phyloP scores from a whole-genome alignment of 2,888 invertebrate genomes.

The Eueremaeus valkanovi region DNA sequence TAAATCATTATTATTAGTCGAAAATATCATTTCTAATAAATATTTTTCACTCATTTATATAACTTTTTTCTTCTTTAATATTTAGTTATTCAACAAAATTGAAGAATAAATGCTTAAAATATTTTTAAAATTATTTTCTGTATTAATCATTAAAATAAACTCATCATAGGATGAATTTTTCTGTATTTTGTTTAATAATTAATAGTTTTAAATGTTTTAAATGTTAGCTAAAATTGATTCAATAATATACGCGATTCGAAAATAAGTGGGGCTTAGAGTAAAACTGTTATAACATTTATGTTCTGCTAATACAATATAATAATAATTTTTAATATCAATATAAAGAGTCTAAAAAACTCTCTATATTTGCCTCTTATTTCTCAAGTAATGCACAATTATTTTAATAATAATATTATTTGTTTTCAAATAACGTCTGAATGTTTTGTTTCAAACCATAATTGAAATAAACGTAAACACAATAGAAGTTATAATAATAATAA shows the following conservation, averaged over 20 bases:
- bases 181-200: too few relatives aligned
- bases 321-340: not conserved
- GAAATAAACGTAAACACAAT: slow-evolving; percentile 4
- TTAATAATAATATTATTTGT: not conserved
- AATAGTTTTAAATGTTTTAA: not conserved
- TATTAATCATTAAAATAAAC: not conserved
- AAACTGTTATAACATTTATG: not conserved
- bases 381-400: slow-evolving; percentile 10
- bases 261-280: slow-evolving; percentile 3
- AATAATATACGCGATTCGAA: too few relatives aligned
- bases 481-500: not conserved
- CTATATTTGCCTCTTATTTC: not conserved
- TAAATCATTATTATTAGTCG: too few relatives aligned
- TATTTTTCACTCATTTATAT: too few relatives aligned
- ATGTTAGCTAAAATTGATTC: not conserved
- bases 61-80: not conserved
- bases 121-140: too few relatives aligned
- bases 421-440: not conserved
- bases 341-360: not conserved
- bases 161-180: slow-evolving; percentile 5
- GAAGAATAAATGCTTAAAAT: too few relatives aligned
- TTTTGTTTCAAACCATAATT: not conserved
- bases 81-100: too few relatives aligned
- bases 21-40: too few relatives aligned
- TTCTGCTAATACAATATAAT: not conserved